These are phyloP conservation scores for Rhamnusium bicolor DNA, from an alignment of 2,888 invertebrate genomes.

Conservation along the genomic window DNA sequence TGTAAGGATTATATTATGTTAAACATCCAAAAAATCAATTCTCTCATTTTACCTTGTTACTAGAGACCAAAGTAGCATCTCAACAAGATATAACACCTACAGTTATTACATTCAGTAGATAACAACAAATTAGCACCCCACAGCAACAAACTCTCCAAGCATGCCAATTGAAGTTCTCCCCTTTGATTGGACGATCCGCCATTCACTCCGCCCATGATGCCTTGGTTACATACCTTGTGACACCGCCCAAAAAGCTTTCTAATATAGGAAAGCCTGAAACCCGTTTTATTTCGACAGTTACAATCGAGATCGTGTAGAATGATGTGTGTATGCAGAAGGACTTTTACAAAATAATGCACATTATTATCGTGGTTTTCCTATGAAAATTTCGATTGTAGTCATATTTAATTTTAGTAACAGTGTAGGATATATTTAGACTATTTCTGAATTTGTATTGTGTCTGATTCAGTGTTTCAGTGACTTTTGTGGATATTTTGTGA, in stretches of 20 bases:
- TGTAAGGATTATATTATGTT: constrained; percentile 14
- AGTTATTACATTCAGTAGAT: constrained; percentile 48
- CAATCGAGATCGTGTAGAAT: constrained; percentile 43
- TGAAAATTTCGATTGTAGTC: not conserved
- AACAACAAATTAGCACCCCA: constrained; percentile 63
- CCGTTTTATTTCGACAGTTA: constrained; percentile 58
- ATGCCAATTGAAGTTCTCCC: constrained; percentile 36
- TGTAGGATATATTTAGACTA: not conserved
- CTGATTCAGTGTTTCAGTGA: not conserved
- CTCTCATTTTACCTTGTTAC: constrained; percentile 17
- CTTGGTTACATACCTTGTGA: constrained; percentile 59
- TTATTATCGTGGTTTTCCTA: not conserved
- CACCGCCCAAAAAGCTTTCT: constrained; percentile 60
- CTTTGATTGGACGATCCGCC: constrained; percentile 40
- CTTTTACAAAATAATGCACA: not conserved
- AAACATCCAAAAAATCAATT: constrained; percentile 17
- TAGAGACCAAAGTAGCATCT: constrained; percentile 22
- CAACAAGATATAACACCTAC: constrained; percentile 37
- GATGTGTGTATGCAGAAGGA: constrained; percentile 22
- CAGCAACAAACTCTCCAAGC: constrained; percentile 48
- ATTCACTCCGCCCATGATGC: constrained; percentile 58
- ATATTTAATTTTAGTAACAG: not conserved
- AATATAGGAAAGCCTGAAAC: constrained; percentile 61
- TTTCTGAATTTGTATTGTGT: not conserved
- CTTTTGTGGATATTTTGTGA: constrained; percentile 8